A percentile compares a stretch with the other conserved stretches of the same genome.
These are phyloP conservation scores for Pteropus alecto DNA, from an alignment of 2,113 vertebrate genomes.

Conservation along the genomic window DNA sequence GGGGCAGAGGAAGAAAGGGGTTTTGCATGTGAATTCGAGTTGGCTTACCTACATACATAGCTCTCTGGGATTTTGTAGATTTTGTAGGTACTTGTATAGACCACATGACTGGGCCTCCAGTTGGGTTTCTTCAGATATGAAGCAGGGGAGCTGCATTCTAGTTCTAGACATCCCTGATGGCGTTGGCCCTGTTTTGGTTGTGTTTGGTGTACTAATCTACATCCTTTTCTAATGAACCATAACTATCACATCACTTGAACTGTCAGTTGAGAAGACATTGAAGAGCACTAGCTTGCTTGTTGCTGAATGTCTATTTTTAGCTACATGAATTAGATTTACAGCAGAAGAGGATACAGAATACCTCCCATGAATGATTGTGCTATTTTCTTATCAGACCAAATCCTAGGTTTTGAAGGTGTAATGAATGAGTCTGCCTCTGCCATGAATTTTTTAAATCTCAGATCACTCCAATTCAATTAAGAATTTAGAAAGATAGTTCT, in stretches of 20 bases:
- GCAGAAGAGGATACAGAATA: not conserved
- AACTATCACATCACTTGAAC: not conserved
- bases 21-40: constrained; percentile 31
- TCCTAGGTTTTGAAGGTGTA: not conserved
- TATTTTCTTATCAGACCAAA: not conserved
- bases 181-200: not conserved
- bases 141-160: not conserved
- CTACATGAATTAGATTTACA: not conserved
- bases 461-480: not conserved
- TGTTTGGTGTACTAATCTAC: not conserved
- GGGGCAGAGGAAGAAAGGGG: constrained; percentile 44
- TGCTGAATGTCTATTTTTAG: not conserved
- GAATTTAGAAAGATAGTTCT: not conserved
- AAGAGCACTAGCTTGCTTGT: not conserved
- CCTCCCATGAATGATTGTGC: not conserved
- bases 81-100: not conserved
- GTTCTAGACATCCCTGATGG: not conserved
- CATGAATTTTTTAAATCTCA: not conserved
- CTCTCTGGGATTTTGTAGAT: not conserved
- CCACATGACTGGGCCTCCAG: not conserved
- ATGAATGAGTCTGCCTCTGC: not conserved
- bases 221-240: not conserved
- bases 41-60: not conserved
- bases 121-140: not conserved
- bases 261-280: not conserved